Evolutionary conservation across 2,113 vertebrate genomes (phyloP).

Genomic region (Hypocryptadius cinnamomeus): DNA sequence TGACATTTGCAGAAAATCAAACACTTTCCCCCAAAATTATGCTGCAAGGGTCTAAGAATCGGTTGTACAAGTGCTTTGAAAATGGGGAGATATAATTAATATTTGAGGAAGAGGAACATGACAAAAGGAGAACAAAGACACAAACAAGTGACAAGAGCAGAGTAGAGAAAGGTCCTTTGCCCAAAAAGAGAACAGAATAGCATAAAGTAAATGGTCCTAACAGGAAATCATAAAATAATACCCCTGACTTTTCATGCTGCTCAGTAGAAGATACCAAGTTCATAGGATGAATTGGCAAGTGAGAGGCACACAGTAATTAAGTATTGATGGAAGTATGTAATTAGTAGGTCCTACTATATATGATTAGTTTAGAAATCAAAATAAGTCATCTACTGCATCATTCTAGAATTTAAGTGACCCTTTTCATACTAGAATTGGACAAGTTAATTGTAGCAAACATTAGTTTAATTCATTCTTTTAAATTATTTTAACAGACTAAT

Average conservation of each 20-base stretch:
- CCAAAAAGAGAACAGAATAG: neutral
- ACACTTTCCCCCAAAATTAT: neutral
- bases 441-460: slow-evolving; percentile 14
- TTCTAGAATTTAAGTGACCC: neutral
- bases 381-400: neutral
- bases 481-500: neutral
- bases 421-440: neutral
- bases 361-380: neutral
- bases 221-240: neutral
- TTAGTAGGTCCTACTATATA: neutral
- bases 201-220: neutral
- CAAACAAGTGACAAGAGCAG: neutral
- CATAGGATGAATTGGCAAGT: neutral
- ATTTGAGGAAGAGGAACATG: neutral
- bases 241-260: neutral
- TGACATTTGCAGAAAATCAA: neutral
- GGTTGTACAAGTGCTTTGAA: neutral
- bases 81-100: neutral
- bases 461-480: neutral
- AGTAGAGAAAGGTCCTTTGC: neutral
- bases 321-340: neutral
- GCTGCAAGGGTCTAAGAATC: neutral
- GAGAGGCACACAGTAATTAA: neutral
- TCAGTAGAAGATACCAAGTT: neutral
- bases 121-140: neutral